Evolutionary conservation across 1,140 invertebrate species (phyloP).

Genomic region (Dreissena polymorpha): DNA sequence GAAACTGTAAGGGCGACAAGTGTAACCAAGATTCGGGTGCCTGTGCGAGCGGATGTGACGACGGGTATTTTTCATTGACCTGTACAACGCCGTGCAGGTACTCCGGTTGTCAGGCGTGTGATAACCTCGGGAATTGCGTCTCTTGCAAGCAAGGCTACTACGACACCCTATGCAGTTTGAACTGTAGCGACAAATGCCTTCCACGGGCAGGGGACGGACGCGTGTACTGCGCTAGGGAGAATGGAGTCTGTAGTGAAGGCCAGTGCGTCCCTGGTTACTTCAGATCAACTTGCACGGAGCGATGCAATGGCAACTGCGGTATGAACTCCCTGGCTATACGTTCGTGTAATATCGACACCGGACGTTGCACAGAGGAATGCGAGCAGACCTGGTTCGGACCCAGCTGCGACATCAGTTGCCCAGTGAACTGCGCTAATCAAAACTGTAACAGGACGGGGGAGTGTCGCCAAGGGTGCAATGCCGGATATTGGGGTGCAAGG

Average conservation of each 20-base stretch:
- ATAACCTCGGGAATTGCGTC: too few relatives aligned
- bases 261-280: neutral
- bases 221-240: constrained; percentile 3
- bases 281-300: too few relatives aligned
- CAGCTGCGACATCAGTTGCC: too few relatives aligned
- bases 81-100: too few relatives aligned
- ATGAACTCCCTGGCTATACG: too few relatives aligned
- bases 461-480: constrained; percentile 23
- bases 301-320: too few relatives aligned
- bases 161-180: too few relatives aligned
- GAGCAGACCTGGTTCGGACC: constrained; percentile 29
- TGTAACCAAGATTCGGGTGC: constrained; percentile 24
- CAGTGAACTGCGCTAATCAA: constrained; percentile 14
- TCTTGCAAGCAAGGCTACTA: too few relatives aligned
- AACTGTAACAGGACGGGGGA: constrained; percentile 27
- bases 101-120: too few relatives aligned
- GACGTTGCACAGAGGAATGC: constrained; percentile 14
- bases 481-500: constrained; percentile 34
- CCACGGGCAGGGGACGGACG: neutral
- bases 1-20: constrained; percentile 13
- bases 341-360: constrained; percentile 24
- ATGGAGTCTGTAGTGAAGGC: neutral
- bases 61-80: too few relatives aligned
- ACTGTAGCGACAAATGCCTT: too few relatives aligned
- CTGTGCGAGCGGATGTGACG: too few relatives aligned